Percentiles rank a stretch among this genome's conserved stretches.
These are phyloP conservation scores for Cylas formicarius DNA, from an alignment of 1,140 invertebrate genomes.

Conservation along the genomic window DNA sequence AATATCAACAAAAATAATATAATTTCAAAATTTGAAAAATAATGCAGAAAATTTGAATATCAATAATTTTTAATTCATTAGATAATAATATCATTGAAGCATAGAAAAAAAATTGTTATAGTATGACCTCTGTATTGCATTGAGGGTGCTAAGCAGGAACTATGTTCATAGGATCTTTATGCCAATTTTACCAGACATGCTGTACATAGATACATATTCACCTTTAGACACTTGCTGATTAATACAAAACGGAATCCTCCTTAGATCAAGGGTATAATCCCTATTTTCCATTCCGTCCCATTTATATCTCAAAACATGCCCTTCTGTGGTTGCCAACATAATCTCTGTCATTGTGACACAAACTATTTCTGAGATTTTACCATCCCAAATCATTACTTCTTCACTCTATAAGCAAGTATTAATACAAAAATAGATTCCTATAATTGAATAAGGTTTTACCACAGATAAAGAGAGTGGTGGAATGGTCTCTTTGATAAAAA, in stretches of 20 bases:
- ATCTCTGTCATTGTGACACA: slow-evolving; percentile 83
- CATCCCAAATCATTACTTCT: slow-evolving; percentile 58
- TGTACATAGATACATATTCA: too few species aligned
- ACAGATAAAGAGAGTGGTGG: slow-evolving; percentile 68
- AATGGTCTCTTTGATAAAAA: slow-evolving; percentile 86
- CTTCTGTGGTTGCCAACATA: slow-evolving; percentile 78
- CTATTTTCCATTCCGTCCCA: slow-evolving; percentile 84
- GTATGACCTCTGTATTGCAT: too few species aligned
- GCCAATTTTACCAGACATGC: too few species aligned
- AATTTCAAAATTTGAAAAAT: too few species aligned
- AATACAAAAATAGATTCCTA: slow-evolving; percentile 2
- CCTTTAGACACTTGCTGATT: slow-evolving; percentile 91
- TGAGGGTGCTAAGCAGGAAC: too few species aligned
- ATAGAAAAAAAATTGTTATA: too few species aligned
- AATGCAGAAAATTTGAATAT: too few species aligned
- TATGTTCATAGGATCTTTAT: too few species aligned
- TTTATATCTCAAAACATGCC: slow-evolving; percentile 72
- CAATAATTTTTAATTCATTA: too few species aligned
- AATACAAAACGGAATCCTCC: slow-evolving; percentile 85
- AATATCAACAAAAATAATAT: too few species aligned
- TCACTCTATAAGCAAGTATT: slow-evolving; percentile 46
- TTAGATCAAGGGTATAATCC: slow-evolving; percentile 80
- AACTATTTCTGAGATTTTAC: slow-evolving; percentile 70
- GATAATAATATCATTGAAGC: too few species aligned
- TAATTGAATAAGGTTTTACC: too few species aligned